Percentiles rank a stretch among this genome's conserved stretches.
phyloP scores from a whole-genome alignment of 2,888 invertebrate species.

The Elaeidobius kamerunicus region DNA sequence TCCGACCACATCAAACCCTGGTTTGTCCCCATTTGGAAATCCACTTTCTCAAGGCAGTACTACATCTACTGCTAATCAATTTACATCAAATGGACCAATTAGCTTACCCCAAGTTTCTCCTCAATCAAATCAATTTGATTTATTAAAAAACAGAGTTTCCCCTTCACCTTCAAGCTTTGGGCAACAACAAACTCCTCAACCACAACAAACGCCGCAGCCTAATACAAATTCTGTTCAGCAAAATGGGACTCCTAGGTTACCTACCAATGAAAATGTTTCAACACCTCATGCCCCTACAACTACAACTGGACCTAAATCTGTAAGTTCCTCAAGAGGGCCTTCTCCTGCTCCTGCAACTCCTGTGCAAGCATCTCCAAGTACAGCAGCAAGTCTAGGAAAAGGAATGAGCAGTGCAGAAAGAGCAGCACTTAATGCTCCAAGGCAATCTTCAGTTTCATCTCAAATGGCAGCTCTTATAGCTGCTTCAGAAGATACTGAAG shows the following conservation, averaged over 20 bases:
- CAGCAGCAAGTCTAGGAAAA: slow-evolving; percentile 51
- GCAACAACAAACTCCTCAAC: slow-evolving; percentile 38
- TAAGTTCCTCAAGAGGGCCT: slow-evolving; percentile 59
- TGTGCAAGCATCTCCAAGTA: slow-evolving; percentile 47
- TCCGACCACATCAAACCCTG: slow-evolving; percentile 62
- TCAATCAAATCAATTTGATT: slow-evolving; percentile 53
- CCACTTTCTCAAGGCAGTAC: slow-evolving; percentile 50
- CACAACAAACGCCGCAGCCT: slow-evolving; percentile 40
- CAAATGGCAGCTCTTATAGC: slow-evolving; percentile 72
- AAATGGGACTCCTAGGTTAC: slow-evolving; percentile 41
- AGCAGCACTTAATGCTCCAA: slow-evolving; percentile 52
- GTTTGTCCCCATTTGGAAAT: slow-evolving; percentile 71
- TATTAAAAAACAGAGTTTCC: slow-evolving; percentile 55
- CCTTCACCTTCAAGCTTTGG: slow-evolving; percentile 46
- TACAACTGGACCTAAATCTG: slow-evolving; percentile 57
- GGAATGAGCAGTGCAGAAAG: slow-evolving; percentile 56
- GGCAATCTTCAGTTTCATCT: slow-evolving; percentile 56
- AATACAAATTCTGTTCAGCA: slow-evolving; percentile 42
- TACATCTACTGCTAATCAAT: slow-evolving; percentile 45
- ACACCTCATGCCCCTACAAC: slow-evolving; percentile 27
- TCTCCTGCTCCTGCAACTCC: slow-evolving; percentile 54
- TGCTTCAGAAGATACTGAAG: slow-evolving; percentile 65
- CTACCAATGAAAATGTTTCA: slow-evolving; percentile 42
- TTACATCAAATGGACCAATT: slow-evolving; percentile 49
- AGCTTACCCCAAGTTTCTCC: slow-evolving; percentile 48